Evolutionary conservation across 1,140 invertebrate species (phyloP), one percentile per base, ranked within the genome.

Genomic region (Bombus balteatus): DNA sequence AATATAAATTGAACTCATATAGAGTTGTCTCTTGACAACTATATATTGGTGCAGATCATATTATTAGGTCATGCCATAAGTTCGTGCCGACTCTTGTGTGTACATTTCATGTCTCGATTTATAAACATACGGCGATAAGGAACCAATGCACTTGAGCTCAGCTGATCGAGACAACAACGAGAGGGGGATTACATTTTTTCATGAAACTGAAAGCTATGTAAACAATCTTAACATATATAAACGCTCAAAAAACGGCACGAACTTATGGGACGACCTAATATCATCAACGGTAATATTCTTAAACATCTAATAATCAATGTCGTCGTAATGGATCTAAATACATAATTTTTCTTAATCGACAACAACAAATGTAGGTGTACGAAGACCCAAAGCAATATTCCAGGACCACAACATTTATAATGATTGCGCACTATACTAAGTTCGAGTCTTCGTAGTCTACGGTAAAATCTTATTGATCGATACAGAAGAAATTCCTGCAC

Each of bases 221-320:
- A 32, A 32, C 32, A 32, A 32, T 32, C 32, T 32, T 32, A 32
- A 32, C 32, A 32, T 32, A 32, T 32, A 32, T 32, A 32, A 32
- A 0, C 32, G 32, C 32, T 32, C 32, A 0, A 32, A 32, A 32
- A 32, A 32, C 32, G 32, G 32, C 32, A 32, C 32, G 0, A 32
- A 32, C 32, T 32, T 32, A 32, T 32, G 32, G 32, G 32, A 0
- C 0, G 32, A 32, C 32, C 32, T 32, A 32, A 32, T 32, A 43
- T 3, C 32, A 53, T 34, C 68, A 76, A 81, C 59, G 43, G 34
- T 43, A 85, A 88, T 70, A 66, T 75, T n/a, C 43, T 88, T 79
- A 79, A 85, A 84, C 71, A 76, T 68, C 83, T 88, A 81, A 78
- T 78, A 57, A 70, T 80, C 66, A 84, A 72, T 37, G 18, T 32